Evolutionary conservation across 1,140 invertebrate genomes (phyloP).

Genomic region (Musca vetustissima): DNA sequence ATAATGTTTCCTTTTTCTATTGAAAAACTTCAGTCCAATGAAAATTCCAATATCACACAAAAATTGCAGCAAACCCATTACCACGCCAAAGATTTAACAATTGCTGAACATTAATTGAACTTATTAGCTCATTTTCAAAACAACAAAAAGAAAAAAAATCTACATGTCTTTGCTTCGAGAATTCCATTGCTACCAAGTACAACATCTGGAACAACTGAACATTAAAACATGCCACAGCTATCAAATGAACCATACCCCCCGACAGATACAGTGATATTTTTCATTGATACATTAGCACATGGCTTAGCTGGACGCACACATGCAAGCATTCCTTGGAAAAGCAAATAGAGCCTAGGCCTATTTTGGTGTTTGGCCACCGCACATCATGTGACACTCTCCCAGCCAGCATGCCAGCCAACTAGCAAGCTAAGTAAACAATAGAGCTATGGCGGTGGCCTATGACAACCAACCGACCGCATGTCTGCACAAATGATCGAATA

Average conservation of each 20-base stretch:
- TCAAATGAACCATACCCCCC: neutral
- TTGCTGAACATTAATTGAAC: too few species aligned
- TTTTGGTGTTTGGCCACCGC: neutral
- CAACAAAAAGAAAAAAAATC: too few species aligned
- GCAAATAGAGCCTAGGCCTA: neutral
- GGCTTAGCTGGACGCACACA: neutral
- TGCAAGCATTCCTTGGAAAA: neutral
- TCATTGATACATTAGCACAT: neutral
- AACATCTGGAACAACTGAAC: neutral
- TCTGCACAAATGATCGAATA: neutral
- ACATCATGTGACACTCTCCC: neutral
- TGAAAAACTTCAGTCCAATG: too few species aligned
- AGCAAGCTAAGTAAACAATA: neutral
- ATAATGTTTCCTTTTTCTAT: too few species aligned
- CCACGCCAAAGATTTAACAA: too few species aligned
- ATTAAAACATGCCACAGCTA: constrained; percentile 20
- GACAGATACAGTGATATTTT: neutral
- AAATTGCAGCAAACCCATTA: too few species aligned
- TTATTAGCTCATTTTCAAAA: too few species aligned
- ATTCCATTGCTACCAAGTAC: neutral
- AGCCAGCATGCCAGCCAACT: too few species aligned
- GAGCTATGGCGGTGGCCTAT: neutral
- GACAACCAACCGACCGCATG: neutral
- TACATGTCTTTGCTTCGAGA: too few species aligned
- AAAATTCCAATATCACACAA: too few species aligned